A percentile compares a stretch with the other conserved stretches of the same genome.
phyloP scores from a whole-genome alignment of 1,140 invertebrate genomes.

The Drosophila sp. region DNA sequence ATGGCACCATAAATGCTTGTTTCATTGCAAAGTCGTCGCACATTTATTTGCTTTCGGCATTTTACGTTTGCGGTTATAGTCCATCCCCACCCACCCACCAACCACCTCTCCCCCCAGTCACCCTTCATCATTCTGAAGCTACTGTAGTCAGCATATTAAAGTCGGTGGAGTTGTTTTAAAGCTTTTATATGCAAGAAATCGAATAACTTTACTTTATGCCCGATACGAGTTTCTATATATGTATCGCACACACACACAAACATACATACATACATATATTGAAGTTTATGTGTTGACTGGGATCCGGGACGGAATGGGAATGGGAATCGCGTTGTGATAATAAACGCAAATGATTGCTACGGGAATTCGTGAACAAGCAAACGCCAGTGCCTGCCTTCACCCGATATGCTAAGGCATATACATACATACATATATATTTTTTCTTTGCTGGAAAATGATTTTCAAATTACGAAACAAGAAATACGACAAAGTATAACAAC shows the following conservation, averaged over 20 bases:
- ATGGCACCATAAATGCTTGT: slow-evolving; percentile 78
- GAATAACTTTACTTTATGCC: slow-evolving; percentile 62
- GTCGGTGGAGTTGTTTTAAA: slow-evolving; percentile 57
- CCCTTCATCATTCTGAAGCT: neutral
- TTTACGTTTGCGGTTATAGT: slow-evolving; percentile 68
- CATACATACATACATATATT: slow-evolving; percentile 22
- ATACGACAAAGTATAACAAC: slow-evolving; percentile 14
- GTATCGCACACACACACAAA: neutral
- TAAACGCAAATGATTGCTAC: slow-evolving; percentile 76
- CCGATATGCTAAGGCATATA: slow-evolving; percentile 25
- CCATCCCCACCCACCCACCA: slow-evolving; percentile 22
- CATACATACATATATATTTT: slow-evolving; percentile 1
- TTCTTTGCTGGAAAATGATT: slow-evolving; percentile 62
- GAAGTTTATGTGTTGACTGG: slow-evolving; percentile 43
- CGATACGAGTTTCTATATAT: slow-evolving; percentile 32
- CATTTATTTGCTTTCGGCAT: slow-evolving; percentile 76
- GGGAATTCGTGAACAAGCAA: slow-evolving; percentile 64
- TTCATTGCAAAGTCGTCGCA: slow-evolving; percentile 80
- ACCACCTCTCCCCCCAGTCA: neutral
- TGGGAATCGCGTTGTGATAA: slow-evolving; percentile 60
- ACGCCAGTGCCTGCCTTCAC: slow-evolving; percentile 42
- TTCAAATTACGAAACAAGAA: slow-evolving; percentile 74
- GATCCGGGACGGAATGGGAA: neutral
- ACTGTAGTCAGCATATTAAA: slow-evolving; percentile 47
- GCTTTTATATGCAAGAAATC: slow-evolving; percentile 49